Conservation (phyloP, 2,113 vertebrate genomes). For the Empidonax alnorum region DNA sequence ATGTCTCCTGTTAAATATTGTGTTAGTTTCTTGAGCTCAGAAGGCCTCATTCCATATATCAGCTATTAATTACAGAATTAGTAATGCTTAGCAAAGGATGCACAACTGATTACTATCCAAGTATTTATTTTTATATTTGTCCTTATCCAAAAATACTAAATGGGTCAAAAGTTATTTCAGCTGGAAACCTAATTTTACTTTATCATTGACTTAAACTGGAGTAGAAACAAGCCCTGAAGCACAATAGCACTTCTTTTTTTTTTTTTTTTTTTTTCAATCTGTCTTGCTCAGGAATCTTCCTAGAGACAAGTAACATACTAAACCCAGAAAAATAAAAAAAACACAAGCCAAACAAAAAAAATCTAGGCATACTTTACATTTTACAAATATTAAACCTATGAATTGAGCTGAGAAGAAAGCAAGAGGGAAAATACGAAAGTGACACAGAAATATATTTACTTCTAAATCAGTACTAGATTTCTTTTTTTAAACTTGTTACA, state of each 20-base stretch:
- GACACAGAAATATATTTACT: not conserved
- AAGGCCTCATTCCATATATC: not conserved
- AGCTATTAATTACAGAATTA: constrained; percentile 9
- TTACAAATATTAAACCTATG: not conserved
- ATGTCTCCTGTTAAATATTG: not conserved
- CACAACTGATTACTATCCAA: not conserved
- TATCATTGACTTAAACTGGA: constrained; percentile 15
- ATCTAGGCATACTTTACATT: not conserved
- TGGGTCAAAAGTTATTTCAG: constrained; percentile 31
- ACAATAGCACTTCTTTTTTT: not conserved
- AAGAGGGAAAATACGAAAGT: not conserved
- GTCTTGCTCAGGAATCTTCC: not conserved
- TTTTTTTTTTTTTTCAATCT: not conserved
- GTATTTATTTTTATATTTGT: constrained; percentile 1
- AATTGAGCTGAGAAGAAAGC: not conserved
- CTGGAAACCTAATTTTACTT: constrained; percentile 13
- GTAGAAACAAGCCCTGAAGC: constrained; percentile 38
- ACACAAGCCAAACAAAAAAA: not conserved
- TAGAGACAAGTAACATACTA: not conserved
- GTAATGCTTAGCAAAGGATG: not conserved
- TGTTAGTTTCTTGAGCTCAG: not conserved
- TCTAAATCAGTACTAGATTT: not conserved
- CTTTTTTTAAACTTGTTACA: not conserved
- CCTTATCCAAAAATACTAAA: constrained; percentile 19
- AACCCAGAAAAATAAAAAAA: not conserved